These are phyloP conservation scores for Contarinia nasturtii DNA, from an alignment of 1,140 invertebrate genomes.

Conservation along the genomic window DNA sequence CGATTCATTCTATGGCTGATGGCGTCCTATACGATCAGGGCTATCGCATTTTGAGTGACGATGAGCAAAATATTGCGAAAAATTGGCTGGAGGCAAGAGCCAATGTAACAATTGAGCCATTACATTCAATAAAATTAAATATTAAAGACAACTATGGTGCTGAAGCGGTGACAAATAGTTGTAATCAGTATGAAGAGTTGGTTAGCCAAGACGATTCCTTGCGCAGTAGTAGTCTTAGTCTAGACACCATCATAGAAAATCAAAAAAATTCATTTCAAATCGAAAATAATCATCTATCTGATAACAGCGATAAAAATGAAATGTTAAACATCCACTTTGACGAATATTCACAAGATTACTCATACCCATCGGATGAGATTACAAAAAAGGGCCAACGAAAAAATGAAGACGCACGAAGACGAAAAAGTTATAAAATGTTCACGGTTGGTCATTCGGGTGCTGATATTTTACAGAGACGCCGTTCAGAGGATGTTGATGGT, in stretches of 20 bases:
- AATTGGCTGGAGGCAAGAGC: not conserved
- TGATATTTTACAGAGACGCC: slow-evolving; percentile 9
- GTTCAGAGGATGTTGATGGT: slow-evolving; percentile 12
- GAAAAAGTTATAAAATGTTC: not conserved
- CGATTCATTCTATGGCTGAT: slow-evolving; percentile 14
- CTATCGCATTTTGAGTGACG: slow-evolving; percentile 8
- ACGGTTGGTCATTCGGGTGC: not conserved
- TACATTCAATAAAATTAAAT: too few species aligned
- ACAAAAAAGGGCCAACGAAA: slow-evolving; percentile 13
- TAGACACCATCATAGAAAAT: too few species aligned
- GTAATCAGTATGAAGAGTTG: not conserved
- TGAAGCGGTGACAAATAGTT: not conserved
- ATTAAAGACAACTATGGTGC: too few species aligned
- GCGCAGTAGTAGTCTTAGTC: too few species aligned
- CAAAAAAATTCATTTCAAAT: too few species aligned
- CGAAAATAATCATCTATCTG: slow-evolving; percentile 6
- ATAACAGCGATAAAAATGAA: slow-evolving; percentile 18
- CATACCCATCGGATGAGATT: slow-evolving; percentile 34
- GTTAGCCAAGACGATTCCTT: not conserved
- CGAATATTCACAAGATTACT: slow-evolving; percentile 15
- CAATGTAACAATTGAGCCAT: not conserved
- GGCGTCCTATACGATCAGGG: slow-evolving; percentile 18
- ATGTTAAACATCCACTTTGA: not conserved
- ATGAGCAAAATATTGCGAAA: slow-evolving; percentile 2
- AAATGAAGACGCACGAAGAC: slow-evolving; percentile 16